These are phyloP conservation scores for Gordius sp. DNA, from an alignment of 2,888 invertebrate genomes.

Conservation along the genomic window DNA sequence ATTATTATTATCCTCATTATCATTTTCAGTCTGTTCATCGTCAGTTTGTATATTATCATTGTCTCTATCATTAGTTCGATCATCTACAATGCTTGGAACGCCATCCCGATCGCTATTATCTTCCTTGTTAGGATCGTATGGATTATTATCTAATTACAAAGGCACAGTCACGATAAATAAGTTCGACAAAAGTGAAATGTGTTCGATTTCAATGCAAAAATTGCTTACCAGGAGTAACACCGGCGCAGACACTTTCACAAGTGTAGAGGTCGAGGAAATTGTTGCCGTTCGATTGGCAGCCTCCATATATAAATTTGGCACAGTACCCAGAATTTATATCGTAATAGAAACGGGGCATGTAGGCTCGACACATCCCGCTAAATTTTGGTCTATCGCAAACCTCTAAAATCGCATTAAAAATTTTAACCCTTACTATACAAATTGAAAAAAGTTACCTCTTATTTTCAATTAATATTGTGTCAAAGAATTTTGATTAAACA, in stretches of 20 bases:
- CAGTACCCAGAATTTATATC: not conserved
- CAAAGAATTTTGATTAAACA: too few species aligned
- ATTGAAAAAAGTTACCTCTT: too few species aligned
- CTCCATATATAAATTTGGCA: not conserved
- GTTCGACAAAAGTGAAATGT: too few species aligned
- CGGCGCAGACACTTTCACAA: not conserved
- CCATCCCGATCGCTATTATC: not conserved
- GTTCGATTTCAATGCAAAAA: too few species aligned
- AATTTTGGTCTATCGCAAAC: too few species aligned
- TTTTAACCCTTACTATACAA: too few species aligned
- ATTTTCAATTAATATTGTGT: too few species aligned
- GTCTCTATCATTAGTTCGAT: not conserved
- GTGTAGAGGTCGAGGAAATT: not conserved
- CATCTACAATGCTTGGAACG: not conserved
- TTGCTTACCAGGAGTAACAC: too few species aligned
- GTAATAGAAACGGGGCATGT: not conserved
- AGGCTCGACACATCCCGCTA: not conserved
- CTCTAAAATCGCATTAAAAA: too few species aligned
- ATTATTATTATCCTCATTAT: slow-evolving; percentile 5
- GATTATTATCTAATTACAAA: too few species aligned
- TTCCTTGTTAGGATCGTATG: not conserved
- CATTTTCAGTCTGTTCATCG: not conserved
- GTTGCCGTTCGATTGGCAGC: not conserved
- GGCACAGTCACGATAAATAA: too few species aligned
- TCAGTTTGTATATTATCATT: not conserved